Conservation (phyloP, 2,113 vertebrate species). For the Dicerorhinus sumatrensis region DNA sequence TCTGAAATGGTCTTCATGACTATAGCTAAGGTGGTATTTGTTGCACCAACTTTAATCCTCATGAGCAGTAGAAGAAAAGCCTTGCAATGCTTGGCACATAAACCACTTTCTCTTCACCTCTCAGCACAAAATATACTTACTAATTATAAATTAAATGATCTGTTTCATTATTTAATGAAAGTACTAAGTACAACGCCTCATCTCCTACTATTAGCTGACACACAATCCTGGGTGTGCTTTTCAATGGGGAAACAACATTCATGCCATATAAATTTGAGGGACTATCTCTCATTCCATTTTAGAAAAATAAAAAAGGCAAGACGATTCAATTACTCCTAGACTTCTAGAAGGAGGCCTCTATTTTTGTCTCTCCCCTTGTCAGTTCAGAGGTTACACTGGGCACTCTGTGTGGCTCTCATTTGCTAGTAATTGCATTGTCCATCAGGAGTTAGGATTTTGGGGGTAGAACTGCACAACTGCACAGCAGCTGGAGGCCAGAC, state of each 20-base stretch:
- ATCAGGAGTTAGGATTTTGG: neutral
- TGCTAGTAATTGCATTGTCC: neutral
- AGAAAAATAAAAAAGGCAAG: neutral
- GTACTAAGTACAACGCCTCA: neutral
- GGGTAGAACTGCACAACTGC: neutral
- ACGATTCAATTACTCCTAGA: neutral
- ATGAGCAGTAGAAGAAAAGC: neutral
- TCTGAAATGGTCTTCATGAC: neutral
- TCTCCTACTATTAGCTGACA: neutral
- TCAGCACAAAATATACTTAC: neutral
- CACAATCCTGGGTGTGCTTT: neutral
- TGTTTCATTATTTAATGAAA: neutral
- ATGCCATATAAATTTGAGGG: neutral
- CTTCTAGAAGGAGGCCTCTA: neutral
- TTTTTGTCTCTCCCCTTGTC: neutral
- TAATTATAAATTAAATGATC: neutral
- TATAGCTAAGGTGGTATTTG: neutral
- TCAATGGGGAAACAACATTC: neutral
- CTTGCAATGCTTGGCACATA: neutral
- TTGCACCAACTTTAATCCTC: neutral
- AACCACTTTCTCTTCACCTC: slow-evolving; percentile 21
- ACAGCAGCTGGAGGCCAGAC: neutral
- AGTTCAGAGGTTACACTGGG: neutral
- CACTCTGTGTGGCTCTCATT: neutral
- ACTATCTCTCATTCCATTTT: neutral